Percentiles rank a stretch among this genome's conserved stretches.
Conservation (phyloP, 1,140 invertebrate genomes). For the Lepidostoma basale region DNA sequence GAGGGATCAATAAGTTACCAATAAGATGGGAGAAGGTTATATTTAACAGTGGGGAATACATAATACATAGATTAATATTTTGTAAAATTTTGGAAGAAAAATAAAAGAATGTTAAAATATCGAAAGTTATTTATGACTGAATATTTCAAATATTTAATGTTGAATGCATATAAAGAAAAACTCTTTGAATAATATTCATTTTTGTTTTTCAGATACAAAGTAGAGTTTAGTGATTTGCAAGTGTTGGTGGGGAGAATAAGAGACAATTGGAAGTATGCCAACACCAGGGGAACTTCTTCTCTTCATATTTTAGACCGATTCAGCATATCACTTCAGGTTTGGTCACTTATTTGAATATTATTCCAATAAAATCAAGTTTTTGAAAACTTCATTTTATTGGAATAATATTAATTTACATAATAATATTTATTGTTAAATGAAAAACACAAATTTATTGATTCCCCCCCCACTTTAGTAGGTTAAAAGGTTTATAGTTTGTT, state of each 20-base stretch:
- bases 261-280: conserved; percentile 89
- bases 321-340: conserved; percentile 81
- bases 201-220: conserved; percentile 67
- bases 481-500: too few species aligned
- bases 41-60: too few species aligned
- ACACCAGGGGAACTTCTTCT: conserved; percentile 79
- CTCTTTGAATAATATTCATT: neutral
- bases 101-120: too few species aligned
- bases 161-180: too few species aligned
- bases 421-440: conserved; percentile 2
- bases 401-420: neutral
- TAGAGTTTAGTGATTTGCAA: conserved; percentile 86
- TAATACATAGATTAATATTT: too few species aligned
- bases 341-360: neutral
- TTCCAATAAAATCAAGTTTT: too few species aligned
- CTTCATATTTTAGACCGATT: conserved; percentile 91
- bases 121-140: too few species aligned
- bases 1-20: too few species aligned
- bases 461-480: too few species aligned
- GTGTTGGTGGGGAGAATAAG: conserved; percentile 84
- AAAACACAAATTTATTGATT: too few species aligned
- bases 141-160: neutral
- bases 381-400: neutral
- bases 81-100: too few species aligned
- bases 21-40: too few species aligned